Conservation (phyloP, 2,888 invertebrate genomes). For the Meta bourneti region DNA sequence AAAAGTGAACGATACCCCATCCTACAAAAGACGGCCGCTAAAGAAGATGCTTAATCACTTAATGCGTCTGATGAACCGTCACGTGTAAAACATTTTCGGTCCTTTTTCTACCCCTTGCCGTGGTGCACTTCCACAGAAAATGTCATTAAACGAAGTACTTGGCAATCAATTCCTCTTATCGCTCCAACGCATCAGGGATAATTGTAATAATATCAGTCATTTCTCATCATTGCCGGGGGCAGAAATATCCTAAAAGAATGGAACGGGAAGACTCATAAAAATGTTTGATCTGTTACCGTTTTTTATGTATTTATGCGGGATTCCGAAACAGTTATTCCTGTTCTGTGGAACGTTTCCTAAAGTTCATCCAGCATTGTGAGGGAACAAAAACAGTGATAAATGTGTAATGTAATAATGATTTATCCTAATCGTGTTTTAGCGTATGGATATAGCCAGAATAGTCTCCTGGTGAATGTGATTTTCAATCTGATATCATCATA, state of each 20-base stretch:
- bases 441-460: background rate
- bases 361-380: background rate
- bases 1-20: slow-evolving; percentile 24
- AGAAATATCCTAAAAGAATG: background rate
- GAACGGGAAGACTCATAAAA: background rate
- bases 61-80: slow-evolving; percentile 59
- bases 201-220: slow-evolving; percentile 51
- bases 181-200: slow-evolving; percentile 24
- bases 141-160: slow-evolving; percentile 57
- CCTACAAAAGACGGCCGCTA: background rate
- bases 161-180: slow-evolving; percentile 55
- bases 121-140: slow-evolving; percentile 31
- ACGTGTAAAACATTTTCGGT: slow-evolving; percentile 59
- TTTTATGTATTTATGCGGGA: background rate
- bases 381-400: background rate
- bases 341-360: background rate
- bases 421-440: background rate
- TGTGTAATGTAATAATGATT: background rate
- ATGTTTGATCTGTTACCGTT: background rate
- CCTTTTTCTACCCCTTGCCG: slow-evolving; percentile 12
- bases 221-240: slow-evolving; percentile 17
- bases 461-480: background rate
- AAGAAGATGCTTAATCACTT: slow-evolving; percentile 69
- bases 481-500: background rate
- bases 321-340: background rate